Evolutionary conservation across 2,797 vertebrate genomes (phyloP), one percentile per base, ranked within the genome.

Genomic region (Parauchenoglanis ngamensis): DNA sequence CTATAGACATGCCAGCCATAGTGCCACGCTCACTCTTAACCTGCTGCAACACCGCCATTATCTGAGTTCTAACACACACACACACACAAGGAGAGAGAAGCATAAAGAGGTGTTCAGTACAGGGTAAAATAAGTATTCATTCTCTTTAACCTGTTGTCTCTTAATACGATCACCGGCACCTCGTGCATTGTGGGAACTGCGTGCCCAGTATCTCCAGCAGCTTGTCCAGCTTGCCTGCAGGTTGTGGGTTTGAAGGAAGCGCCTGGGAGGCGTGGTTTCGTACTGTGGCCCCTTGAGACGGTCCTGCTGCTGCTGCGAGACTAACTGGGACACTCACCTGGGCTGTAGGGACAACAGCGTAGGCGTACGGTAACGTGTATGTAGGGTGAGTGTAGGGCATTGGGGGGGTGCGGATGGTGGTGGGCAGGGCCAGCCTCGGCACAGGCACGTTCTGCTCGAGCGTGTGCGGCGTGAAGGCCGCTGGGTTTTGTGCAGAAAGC

Each of bases 21-120:
- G 97, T 98, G 61, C 97, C 97, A 0, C 98, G 96, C 0, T 96
- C 95, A 0, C 92, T 96, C 94, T 99, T 99, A 90, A 99, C 97
- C 93, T 98, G 97, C 95, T 98, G 97, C 88, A 99, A 95, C 87
- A 97, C 96, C 23, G 92, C 92, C 86, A 93, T 97, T 92, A 99
- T 95, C 92, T 97, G 96, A 13, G 92, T 89, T 92, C 96, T 97
- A 91, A 10, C 0, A 8, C 87, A 83, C 12, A 85, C 31, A 75
- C 54, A 67, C 19, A 13, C 44, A 49, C 70, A 63, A 23, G 28
- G 6, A 28, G 56, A 25, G 19, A 81, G 35, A 67, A 52, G 10
- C 8, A 54, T 28, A 12, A 57, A 5, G 54, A 0, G 10, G 0
- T 11, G 54, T 28, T 57, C 10, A 78, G 28, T 31, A 15, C 52